These are phyloP conservation scores for Tribolium madens DNA, from an alignment of 1,140 invertebrate species.

Conservation along the genomic window DNA sequence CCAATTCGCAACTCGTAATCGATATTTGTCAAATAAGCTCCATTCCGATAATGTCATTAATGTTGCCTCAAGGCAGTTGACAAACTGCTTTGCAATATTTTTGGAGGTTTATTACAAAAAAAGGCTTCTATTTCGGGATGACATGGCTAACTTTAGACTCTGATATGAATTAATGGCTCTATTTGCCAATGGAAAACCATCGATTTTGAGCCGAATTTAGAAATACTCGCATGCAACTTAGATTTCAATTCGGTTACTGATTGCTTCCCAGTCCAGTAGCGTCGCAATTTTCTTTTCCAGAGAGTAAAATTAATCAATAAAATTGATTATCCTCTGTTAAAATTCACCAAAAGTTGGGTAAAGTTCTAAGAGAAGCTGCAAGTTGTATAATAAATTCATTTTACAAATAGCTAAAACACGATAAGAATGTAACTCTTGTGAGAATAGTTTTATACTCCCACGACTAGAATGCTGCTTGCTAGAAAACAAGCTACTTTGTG, in stretches of 20 bases:
- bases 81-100: slow-evolving; percentile 21
- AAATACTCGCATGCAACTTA: slow-evolving; percentile 14
- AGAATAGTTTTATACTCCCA: not conserved
- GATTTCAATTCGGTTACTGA: too few species aligned
- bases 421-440: not conserved
- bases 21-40: slow-evolving; percentile 29
- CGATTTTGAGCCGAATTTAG: slow-evolving; percentile 11
- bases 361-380: not conserved
- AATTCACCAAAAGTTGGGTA: not conserved
- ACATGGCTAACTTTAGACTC: slow-evolving; percentile 28
- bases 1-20: slow-evolving; percentile 16
- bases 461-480: not conserved
- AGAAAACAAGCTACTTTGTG: not conserved
- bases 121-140: slow-evolving; percentile 22
- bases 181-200: slow-evolving; percentile 6
- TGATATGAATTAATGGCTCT: slow-evolving; percentile 28
- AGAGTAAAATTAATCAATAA: too few species aligned
- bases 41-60: slow-evolving; percentile 24
- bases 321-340: not conserved
- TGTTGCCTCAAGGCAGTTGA: slow-evolving; percentile 12
- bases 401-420: not conserved
- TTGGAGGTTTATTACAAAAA: slow-evolving; percentile 8
- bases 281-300: not conserved
- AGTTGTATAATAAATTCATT: not conserved
- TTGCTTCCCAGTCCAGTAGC: too few species aligned